These are phyloP conservation scores for Drosophila mayaguana DNA, from an alignment of 2,888 invertebrate species.

Conservation along the genomic window DNA sequence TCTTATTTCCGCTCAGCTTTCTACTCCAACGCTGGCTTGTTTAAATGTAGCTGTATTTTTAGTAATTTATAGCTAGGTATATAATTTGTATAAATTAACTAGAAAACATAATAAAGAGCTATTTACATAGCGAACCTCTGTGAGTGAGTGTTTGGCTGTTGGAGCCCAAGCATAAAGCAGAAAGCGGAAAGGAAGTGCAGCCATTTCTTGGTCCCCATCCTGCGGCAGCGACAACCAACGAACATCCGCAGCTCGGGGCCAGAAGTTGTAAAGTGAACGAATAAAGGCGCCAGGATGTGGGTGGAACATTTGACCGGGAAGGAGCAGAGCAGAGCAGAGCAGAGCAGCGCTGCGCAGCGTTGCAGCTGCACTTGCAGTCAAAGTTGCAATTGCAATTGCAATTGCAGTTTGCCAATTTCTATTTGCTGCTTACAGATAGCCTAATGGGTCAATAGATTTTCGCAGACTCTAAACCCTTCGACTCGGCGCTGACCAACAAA, in stretches of 20 bases:
- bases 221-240: constrained; percentile 59
- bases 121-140: constrained; percentile 16
- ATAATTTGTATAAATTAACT: constrained; percentile 13
- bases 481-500: constrained; percentile 65
- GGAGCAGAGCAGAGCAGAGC: constrained; percentile 20
- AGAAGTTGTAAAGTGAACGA: constrained; percentile 70
- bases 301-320: constrained; percentile 1
- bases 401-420: constrained; percentile 48
- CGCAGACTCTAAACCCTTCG: constrained; percentile 14
- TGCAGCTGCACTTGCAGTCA: constrained; percentile 13
- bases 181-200: constrained; percentile 64
- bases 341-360: constrained; percentile 30
- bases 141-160: constrained; percentile 4
- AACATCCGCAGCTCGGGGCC: constrained; percentile 56
- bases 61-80: constrained; percentile 13
- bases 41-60: not conserved
- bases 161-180: constrained; percentile 39
- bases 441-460: constrained; percentile 67
- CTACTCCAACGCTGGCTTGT: not conserved
- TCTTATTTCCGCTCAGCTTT: not conserved
- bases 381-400: constrained; percentile 30
- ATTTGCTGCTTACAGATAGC: constrained; percentile 47
- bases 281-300: constrained; percentile 72
- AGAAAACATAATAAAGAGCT: constrained; percentile 9
- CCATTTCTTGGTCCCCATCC: constrained; percentile 75